Conservation (phyloP, 2,888 invertebrate species). For the Eudemis profundana region DNA sequence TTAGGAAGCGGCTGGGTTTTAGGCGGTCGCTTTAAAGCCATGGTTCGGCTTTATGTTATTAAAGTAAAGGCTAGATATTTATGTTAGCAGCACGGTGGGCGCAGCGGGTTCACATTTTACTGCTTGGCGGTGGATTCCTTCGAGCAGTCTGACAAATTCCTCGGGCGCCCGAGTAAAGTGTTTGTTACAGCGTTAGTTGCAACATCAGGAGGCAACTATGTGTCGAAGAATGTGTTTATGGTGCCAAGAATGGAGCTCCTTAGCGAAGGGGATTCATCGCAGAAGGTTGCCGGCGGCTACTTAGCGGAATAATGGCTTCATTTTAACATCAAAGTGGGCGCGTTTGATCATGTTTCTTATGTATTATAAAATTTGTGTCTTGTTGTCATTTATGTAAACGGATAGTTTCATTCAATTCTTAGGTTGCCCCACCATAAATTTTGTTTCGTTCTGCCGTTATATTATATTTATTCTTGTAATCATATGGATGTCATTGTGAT, state of each 20-base stretch:
- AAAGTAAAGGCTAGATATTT: conserved; percentile 70
- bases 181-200: conserved; percentile 75
- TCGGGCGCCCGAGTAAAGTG: conserved; percentile 67
- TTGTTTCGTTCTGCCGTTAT: too few relatives aligned
- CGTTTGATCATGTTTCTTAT: not conserved
- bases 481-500: too few relatives aligned
- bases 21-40: conserved; percentile 60
- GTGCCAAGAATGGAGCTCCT: conserved; percentile 81
- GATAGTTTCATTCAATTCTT: too few relatives aligned
- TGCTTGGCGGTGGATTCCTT: conserved; percentile 69
- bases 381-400: too few relatives aligned
- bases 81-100: conserved; percentile 62
- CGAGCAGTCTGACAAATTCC: conserved; percentile 74
- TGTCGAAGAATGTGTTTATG: conserved; percentile 84
- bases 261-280: conserved; percentile 60
- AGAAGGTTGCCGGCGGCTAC: conserved; percentile 26
- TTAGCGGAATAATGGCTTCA: conserved; percentile 40
- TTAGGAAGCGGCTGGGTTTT: conserved; percentile 66
- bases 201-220: conserved; percentile 79
- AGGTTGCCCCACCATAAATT: too few relatives aligned
- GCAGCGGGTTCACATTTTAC: conserved; percentile 62
- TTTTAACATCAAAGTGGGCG: conserved; percentile 3
- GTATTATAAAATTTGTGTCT: conserved; percentile 42
- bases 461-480: too few relatives aligned
- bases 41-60: conserved; percentile 65